Conservation (phyloP, 2,113 vertebrate genomes). For the Rhagologus leucostigma region DNA sequence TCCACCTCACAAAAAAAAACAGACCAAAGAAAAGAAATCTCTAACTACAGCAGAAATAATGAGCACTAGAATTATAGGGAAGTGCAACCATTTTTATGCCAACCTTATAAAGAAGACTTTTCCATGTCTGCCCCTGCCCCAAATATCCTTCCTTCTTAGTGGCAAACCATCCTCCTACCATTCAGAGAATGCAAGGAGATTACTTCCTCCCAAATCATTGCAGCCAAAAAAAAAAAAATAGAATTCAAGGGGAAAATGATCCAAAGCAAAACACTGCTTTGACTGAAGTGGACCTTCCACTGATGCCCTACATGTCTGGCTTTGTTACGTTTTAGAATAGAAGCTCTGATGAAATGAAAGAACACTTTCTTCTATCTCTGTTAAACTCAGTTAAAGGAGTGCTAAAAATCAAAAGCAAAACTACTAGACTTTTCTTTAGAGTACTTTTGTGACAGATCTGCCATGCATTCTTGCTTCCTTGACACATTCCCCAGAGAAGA, state of each 20-base stretch:
- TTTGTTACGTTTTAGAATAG: background rate
- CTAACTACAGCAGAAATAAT: background rate
- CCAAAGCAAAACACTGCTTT: background rate
- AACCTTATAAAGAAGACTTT: background rate
- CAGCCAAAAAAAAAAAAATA: background rate
- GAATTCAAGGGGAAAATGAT: background rate
- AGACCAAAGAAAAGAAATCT: background rate
- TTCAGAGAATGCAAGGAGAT: background rate
- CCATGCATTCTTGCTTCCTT: background rate
- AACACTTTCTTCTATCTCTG: background rate
- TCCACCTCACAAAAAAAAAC: background rate
- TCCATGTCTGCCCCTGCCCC: background rate
- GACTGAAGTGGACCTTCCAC: background rate
- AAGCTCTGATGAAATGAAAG: background rate
- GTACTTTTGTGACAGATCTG: conserved; percentile 42
- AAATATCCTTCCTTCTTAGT: background rate
- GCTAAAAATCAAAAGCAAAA: background rate
- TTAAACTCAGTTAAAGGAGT: background rate
- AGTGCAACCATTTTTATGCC: background rate
- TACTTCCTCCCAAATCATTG: background rate
- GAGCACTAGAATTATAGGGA: background rate
- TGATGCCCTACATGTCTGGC: background rate
- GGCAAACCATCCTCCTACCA: background rate
- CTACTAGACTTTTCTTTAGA: background rate
- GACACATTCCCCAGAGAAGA: background rate